Percentiles rank a stretch among this genome's conserved stretches.
phyloP scores from a whole-genome alignment of 2,113 vertebrate species.

The Xerus inauris region DNA sequence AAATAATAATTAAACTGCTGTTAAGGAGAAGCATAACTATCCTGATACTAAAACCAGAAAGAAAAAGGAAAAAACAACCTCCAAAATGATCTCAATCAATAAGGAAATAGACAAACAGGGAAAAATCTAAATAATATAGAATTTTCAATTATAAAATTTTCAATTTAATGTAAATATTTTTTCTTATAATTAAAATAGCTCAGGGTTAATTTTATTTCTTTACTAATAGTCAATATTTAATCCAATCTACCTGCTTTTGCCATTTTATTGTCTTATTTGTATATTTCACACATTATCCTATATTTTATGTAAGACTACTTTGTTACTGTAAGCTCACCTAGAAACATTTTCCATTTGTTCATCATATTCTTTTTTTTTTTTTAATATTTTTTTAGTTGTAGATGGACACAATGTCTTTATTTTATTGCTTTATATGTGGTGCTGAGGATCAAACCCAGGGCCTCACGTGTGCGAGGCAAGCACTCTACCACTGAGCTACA shows the following conservation, averaged over 20 bases:
- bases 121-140: background rate
- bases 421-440: too few relatives aligned
- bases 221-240: background rate
- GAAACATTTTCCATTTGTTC: background rate
- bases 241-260: background rate
- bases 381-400: too few relatives aligned
- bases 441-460: too few relatives aligned
- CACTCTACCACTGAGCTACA: too few relatives aligned
- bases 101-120: background rate
- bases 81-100: background rate
- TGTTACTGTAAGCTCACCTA: background rate
- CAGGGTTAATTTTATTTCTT: background rate
- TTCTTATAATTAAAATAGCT: background rate
- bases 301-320: background rate
- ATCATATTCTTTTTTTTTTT: too few relatives aligned
- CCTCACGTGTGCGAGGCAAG: too few relatives aligned
- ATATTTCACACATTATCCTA: background rate
- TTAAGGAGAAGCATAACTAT: slow-evolving; percentile 28
- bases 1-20: background rate
- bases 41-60: background rate
- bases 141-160: background rate
- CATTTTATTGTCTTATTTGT: background rate
- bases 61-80: slow-evolving; percentile 30
- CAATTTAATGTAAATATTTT: background rate
- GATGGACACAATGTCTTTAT: too few relatives aligned